These are phyloP conservation scores for Himalopsyche tibetana DNA, from an alignment of 2,888 invertebrate genomes.

Conservation along the genomic window DNA sequence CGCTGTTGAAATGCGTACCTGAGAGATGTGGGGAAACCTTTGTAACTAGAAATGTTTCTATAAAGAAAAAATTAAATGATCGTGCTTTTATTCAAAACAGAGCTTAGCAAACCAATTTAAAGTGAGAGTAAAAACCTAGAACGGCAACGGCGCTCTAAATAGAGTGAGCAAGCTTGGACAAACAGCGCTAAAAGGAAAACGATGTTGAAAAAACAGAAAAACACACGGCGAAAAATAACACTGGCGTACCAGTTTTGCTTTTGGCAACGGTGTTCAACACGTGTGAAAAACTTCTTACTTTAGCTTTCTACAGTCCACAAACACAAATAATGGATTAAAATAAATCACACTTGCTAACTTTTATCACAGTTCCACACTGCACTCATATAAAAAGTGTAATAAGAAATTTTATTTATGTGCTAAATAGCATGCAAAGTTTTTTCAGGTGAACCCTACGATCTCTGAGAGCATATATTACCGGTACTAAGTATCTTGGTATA, in stretches of 20 bases:
- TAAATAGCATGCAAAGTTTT: too few species aligned
- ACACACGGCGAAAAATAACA: constrained; percentile 45
- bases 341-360: too few species aligned
- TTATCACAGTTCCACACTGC: too few species aligned
- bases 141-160: background rate
- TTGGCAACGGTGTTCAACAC: background rate
- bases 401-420: too few species aligned
- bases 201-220: constrained; percentile 48
- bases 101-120: constrained; percentile 49
- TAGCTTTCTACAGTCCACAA: background rate
- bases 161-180: constrained; percentile 46
- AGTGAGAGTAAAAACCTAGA: constrained; percentile 32
- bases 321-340: background rate
- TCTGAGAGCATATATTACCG: too few species aligned
- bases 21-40: background rate
- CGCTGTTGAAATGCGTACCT: background rate
- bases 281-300: background rate
- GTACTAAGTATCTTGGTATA: too few species aligned
- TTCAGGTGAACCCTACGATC: too few species aligned
- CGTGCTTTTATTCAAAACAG: constrained; percentile 49
- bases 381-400: too few species aligned
- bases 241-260: background rate
- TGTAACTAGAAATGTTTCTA: constrained; percentile 1
- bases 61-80: constrained; percentile 17
- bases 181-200: constrained; percentile 56